Conservation (phyloP, 1,140 invertebrate genomes). For the Ips nitidus region DNA sequence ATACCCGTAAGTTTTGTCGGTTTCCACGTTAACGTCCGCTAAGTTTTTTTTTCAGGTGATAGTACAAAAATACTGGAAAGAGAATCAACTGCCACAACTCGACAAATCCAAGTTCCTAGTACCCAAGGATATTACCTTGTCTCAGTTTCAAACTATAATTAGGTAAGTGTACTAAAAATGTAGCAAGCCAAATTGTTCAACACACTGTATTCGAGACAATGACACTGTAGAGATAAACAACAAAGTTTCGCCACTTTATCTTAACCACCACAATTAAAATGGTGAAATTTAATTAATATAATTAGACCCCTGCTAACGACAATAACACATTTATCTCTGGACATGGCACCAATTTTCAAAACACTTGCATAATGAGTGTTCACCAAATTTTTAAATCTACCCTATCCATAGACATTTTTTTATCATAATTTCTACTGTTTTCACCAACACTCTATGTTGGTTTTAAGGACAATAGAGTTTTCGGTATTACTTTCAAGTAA, state of each 20-base stretch:
- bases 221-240: neutral
- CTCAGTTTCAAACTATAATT: slow-evolving; percentile 77
- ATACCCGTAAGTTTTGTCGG: slow-evolving; percentile 57
- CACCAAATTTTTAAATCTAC: too few species aligned
- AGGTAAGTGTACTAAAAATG: slow-evolving; percentile 54
- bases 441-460: too few species aligned
- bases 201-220: neutral
- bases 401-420: too few species aligned
- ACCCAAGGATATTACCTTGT: slow-evolving; percentile 77
- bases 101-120: slow-evolving; percentile 79
- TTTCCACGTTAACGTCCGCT: too few species aligned
- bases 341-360: too few species aligned
- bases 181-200: neutral
- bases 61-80: slow-evolving; percentile 71
- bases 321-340: too few species aligned
- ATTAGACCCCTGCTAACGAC: slow-evolving; percentile 1
- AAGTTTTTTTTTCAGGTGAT: slow-evolving; percentile 59
- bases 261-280: too few species aligned
- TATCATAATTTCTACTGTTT: too few species aligned
- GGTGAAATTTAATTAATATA: neutral
- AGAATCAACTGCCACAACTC: slow-evolving; percentile 66
- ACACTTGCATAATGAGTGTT: too few species aligned
- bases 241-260: too few species aligned
- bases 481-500: too few species aligned
- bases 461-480: too few species aligned